phyloP scores from a whole-genome alignment of 2,888 invertebrate species.

The Erpobdella octoculata region DNA sequence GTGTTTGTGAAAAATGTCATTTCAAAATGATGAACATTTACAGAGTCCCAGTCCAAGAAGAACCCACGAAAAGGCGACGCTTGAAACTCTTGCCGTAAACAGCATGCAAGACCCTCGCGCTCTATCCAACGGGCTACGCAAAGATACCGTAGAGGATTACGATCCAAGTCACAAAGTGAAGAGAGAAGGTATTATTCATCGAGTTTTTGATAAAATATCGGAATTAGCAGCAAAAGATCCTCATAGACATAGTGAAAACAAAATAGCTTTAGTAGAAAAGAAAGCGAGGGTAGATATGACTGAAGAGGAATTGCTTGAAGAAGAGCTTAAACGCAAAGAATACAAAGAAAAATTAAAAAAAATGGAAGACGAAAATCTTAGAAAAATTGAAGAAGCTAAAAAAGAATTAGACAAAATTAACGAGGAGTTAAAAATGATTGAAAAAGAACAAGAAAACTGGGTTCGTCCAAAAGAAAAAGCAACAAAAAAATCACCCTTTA shows the following conservation, averaged over 20 bases:
- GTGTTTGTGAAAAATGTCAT: too few species aligned
- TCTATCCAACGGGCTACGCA: too few species aligned
- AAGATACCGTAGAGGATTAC: too few species aligned
- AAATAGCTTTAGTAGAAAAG: too few species aligned
- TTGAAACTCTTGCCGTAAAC: too few species aligned
- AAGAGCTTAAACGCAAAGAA: background rate
- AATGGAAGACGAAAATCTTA: slow-evolving; percentile 18
- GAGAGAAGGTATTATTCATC: background rate
- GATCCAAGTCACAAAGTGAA: background rate
- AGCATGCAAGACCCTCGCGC: too few species aligned
- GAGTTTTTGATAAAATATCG: background rate
- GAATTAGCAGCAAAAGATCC: background rate
- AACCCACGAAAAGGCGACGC: too few species aligned
- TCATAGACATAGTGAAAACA: background rate
- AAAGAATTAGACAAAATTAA: slow-evolving; percentile 20
- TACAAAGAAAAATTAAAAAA: background rate
- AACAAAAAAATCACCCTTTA: background rate
- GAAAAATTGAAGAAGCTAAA: slow-evolving; percentile 17
- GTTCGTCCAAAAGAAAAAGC: background rate
- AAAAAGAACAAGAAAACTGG: slow-evolving; percentile 22
- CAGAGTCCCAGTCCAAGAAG: too few species aligned
- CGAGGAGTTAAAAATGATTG: slow-evolving; percentile 3
- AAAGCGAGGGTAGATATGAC: background rate
- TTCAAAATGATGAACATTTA: too few species aligned
- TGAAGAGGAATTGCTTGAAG: background rate